Conservation (phyloP, 2,888 invertebrate genomes). For the Poecilobothrus nobilitatus region DNA sequence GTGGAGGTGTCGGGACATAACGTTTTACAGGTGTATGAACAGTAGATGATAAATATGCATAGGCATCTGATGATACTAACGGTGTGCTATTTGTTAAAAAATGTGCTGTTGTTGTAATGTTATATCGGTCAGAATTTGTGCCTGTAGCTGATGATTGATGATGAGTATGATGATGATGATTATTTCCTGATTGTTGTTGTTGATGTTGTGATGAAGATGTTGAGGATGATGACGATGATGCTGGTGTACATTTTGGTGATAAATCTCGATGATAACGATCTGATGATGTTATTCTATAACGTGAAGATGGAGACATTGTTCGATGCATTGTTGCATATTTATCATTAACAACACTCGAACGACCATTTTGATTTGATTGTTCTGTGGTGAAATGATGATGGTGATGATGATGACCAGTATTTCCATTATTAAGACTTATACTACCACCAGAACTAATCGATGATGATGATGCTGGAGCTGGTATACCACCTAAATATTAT, state of each 20-base stretch:
- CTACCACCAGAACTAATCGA: constrained; percentile 19
- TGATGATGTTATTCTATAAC: constrained; percentile 30
- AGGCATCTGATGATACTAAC: constrained; percentile 35
- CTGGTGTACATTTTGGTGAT: constrained; percentile 25
- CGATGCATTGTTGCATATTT: constrained; percentile 25
- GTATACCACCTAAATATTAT: constrained; percentile 16
- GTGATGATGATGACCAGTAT: not conserved
- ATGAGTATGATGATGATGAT: constrained; percentile 18
- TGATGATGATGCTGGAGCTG: constrained; percentile 24
- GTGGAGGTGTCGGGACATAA: constrained; percentile 43
- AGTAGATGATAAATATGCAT: constrained; percentile 39
- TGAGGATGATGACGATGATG: constrained; percentile 24
- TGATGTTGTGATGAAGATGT: constrained; percentile 24
- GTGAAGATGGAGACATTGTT: constrained; percentile 38
- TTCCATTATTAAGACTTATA: not conserved
- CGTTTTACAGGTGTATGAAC: constrained; percentile 44
- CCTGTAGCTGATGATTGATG: constrained; percentile 14
- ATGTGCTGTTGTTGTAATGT: constrained; percentile 27
- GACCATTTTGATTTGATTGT: not conserved
- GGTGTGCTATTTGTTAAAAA: constrained; percentile 33
- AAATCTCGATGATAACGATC: constrained; percentile 38
- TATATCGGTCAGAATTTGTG: constrained; percentile 25
- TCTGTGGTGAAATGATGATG: not conserved
- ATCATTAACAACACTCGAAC: not conserved
- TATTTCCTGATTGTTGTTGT: constrained; percentile 2